A percentile compares a stretch with the other conserved stretches of the same genome.
These are phyloP conservation scores for Novumbra hubbsi DNA, from an alignment of 2,797 vertebrate genomes.

Conservation along the genomic window DNA sequence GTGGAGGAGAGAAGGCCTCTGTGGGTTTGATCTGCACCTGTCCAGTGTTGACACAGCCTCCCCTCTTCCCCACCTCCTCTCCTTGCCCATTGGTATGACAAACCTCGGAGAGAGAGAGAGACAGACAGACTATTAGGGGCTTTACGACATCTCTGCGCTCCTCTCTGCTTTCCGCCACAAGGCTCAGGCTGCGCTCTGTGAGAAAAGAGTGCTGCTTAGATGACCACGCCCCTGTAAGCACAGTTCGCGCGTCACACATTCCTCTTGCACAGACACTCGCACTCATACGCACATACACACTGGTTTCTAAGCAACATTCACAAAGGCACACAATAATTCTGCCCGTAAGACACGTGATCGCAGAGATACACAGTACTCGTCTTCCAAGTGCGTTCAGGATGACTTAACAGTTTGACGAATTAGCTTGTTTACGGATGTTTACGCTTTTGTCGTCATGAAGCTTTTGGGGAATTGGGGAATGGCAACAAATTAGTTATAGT, in stretches of 20 bases:
- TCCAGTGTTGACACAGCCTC: conserved; percentile 28
- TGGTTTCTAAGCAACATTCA: conserved; percentile 7
- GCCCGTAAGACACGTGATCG: background rate
- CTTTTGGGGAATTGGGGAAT: background rate
- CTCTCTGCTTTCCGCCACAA: conserved; percentile 29
- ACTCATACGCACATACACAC: conserved; percentile 33
- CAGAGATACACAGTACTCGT: background rate
- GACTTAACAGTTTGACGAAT: background rate
- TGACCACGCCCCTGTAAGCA: conserved; percentile 67
- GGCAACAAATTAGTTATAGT: background rate
- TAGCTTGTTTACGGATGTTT: background rate
- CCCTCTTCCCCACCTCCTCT: background rate
- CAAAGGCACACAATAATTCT: conserved; percentile 35
- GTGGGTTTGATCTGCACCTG: conserved; percentile 57
- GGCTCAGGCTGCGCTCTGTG: conserved; percentile 43
- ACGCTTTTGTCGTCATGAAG: background rate
- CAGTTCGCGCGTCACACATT: conserved; percentile 74
- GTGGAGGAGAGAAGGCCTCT: conserved; percentile 5
- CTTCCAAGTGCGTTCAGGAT: background rate
- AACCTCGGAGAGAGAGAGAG: conserved; percentile 45
- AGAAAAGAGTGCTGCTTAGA: conserved; percentile 54
- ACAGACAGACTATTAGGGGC: conserved; percentile 54
- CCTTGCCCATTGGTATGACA: conserved; percentile 36
- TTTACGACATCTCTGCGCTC: conserved; percentile 68
- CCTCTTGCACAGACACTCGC: conserved; percentile 46